A percentile compares a stretch with the other conserved stretches of the same genome.
Evolutionary conservation across 1,140 invertebrate species (phyloP).

Genomic region (Hyposmocoma kahamanoa): DNA sequence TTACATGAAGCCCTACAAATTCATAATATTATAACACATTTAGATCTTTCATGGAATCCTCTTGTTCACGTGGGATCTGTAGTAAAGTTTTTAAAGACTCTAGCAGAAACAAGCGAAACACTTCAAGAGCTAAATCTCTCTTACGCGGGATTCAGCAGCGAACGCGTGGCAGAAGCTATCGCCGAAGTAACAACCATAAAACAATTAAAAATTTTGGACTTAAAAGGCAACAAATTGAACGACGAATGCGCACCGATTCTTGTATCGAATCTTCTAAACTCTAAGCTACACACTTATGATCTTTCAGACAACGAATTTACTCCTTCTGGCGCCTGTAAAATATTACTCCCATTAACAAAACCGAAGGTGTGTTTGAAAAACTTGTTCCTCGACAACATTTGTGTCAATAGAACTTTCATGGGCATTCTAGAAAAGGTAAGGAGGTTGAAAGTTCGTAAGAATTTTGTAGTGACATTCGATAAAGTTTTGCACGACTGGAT

Average conservation of each 20-base stretch:
- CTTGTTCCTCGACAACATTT: constrained; percentile 35
- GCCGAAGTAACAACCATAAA: constrained; percentile 22
- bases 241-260: constrained; percentile 23
- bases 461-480: not conserved
- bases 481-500: not conserved
- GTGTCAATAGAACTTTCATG: constrained; percentile 28
- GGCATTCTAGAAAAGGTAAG: not conserved
- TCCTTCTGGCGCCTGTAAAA: constrained; percentile 35
- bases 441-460: not conserved
- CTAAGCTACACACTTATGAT: constrained; percentile 41
- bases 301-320: constrained; percentile 54
- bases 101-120: constrained; percentile 21
- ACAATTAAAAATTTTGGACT: constrained; percentile 24
- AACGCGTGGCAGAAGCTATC: constrained; percentile 19
- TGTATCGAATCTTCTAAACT: constrained; percentile 16
- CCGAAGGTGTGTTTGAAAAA: constrained; percentile 29
- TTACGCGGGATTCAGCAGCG: constrained; percentile 42
- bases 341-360: constrained; percentile 24
- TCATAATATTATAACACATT: constrained; percentile 43
- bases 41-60: constrained; percentile 66
- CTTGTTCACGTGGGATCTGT: constrained; percentile 34
- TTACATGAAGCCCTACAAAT: constrained; percentile 45
- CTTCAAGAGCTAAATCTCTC: constrained; percentile 38
- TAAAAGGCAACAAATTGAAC: constrained; percentile 39
- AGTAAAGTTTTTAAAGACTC: constrained; percentile 20